Conservation (phyloP, 2,797 vertebrate species). For the Tangara arthus region DNA sequence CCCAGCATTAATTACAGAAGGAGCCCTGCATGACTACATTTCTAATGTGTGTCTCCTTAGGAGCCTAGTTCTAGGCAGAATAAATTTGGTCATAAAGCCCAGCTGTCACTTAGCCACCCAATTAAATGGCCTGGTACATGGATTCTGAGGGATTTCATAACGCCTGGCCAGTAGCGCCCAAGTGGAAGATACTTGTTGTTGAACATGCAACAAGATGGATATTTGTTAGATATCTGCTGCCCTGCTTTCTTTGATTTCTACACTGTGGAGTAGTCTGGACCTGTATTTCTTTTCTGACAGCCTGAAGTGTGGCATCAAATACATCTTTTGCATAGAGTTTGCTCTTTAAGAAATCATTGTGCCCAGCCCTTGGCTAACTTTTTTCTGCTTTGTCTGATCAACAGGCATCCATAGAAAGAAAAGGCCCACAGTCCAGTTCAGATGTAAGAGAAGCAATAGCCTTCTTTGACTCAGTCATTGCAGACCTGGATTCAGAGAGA, state of each 20-base stretch:
- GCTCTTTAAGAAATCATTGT: neutral
- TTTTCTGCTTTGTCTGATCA: neutral
- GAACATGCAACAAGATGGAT: neutral
- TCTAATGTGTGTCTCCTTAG: neutral
- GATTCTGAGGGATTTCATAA: neutral
- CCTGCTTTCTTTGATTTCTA: neutral
- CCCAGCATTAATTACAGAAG: slow-evolving; percentile 30
- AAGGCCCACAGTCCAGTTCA: slow-evolving; percentile 68
- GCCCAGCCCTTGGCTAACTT: neutral
- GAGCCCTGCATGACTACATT: neutral
- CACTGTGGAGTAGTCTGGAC: neutral
- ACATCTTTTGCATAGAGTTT: neutral
- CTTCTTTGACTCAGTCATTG: slow-evolving; percentile 91
- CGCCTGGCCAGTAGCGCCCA: neutral
- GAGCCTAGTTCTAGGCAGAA: neutral
- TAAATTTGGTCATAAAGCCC: neutral
- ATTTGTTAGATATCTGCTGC: neutral
- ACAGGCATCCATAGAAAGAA: slow-evolving; percentile 46
- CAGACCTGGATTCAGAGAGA: slow-evolving; percentile 87
- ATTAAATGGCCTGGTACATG: neutral
- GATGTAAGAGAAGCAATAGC: slow-evolving; percentile 87
- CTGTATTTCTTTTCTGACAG: neutral
- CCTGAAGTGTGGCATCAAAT: neutral
- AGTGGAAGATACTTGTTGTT: neutral
- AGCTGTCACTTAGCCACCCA: neutral